Evolutionary conservation across 2,888 invertebrate genomes (phyloP).

Genomic region (Tipula helvola): DNA sequence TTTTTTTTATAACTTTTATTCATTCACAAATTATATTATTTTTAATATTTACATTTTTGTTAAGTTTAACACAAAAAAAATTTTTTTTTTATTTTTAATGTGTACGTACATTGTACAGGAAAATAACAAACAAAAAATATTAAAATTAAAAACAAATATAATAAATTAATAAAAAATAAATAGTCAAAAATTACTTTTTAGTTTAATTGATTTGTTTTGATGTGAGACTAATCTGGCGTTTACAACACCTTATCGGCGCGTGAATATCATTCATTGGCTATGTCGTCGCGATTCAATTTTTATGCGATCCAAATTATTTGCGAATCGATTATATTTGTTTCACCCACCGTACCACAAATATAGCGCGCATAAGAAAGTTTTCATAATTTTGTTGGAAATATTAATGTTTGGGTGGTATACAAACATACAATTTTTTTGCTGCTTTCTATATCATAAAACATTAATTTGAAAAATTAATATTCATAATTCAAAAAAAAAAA

Average conservation of each 20-base stretch:
- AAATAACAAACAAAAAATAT: neutral
- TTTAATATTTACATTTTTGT: conserved; percentile 4
- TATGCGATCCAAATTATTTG: neutral
- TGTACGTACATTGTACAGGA: too few species aligned
- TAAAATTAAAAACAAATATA: conserved; percentile 4
- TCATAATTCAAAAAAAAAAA: neutral
- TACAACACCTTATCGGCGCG: neutral
- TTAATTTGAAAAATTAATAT: neutral
- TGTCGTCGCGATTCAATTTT: neutral
- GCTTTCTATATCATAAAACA: neutral
- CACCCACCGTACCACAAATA: neutral
- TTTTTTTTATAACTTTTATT: conserved; percentile 6
- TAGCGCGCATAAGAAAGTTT: neutral
- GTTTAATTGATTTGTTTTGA: neutral
- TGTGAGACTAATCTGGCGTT: neutral
- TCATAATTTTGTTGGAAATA: neutral
- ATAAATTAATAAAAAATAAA: neutral
- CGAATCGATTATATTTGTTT: neutral
- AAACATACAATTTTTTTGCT: neutral
- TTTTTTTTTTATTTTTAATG: neutral
- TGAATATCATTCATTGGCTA: neutral
- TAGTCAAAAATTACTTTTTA: neutral
- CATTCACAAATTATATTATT: neutral
- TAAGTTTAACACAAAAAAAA: neutral
- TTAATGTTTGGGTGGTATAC: neutral